Base-by-base conservation (phyloP, 1,140 invertebrate species). In the Goniozus legneri region DNA sequence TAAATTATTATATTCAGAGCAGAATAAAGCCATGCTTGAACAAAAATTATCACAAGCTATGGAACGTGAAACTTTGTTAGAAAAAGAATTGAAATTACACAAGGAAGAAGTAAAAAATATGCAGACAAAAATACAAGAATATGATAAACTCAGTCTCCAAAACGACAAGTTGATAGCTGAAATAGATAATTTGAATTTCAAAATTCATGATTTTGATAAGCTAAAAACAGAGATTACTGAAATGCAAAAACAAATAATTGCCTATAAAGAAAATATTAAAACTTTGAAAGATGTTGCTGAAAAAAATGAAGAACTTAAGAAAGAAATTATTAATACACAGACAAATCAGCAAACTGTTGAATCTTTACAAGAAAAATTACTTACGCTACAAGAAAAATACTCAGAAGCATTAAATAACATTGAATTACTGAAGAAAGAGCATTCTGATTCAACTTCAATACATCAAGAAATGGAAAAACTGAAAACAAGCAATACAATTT, bases 91-190 rank as follows among this genome's bases (percentile, higher is more conserved):
- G 4, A 52, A 56, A 39, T 52, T 61, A 3, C 64, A 60, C 35
- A 66, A 68, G 30, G 61, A 64, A 47, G 66, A 75, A 47, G 64
- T 76, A 43, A 61, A 73, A 48, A 54, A 65, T 10, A 45, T 78
- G 31, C 66, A 62, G 37, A 56, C 56, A 19, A 67, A 75, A 50
- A 58, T 66, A 1, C 54, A 50, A 1, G 31, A 42, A 6, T 53
- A 50, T 19, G 47, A 58, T 15, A 41, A 55, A 20, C 18, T 60
- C 2, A 31, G 56, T 22, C 12, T 15, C 8, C 51, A 44, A 34
- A 66, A 61, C 30, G 46, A 27, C 14, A 61, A 57, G 43, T 48
- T 66, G 12, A 46, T 42, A 36, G 57, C 45, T 7, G 60, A 69
- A 44, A 61, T 61, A 19, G 56, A 64, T 50, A 48, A 56, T 40